phyloP scores from a whole-genome alignment of 2,113 vertebrate genomes.

The Menura novaehollandiae region DNA sequence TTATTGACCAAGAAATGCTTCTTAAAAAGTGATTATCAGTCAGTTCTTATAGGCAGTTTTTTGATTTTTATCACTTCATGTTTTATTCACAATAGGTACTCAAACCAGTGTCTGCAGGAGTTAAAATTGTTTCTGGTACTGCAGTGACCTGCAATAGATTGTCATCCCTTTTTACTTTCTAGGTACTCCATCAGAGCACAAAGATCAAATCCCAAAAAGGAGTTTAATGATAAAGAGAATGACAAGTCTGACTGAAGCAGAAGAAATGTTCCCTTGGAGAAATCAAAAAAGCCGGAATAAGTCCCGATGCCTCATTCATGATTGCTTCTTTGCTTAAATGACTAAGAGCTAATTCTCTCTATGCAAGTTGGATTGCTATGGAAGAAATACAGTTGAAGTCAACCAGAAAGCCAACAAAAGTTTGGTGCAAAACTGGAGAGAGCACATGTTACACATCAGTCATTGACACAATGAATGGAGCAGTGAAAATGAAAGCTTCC shows the following conservation, averaged over 20 bases:
- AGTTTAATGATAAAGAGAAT: background rate
- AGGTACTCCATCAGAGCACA: background rate
- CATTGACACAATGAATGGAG: background rate
- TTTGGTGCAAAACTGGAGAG: background rate
- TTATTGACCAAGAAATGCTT: background rate
- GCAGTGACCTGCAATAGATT: background rate
- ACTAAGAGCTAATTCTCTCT: background rate
- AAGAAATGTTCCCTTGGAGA: background rate
- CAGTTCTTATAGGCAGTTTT: background rate
- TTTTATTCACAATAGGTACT: background rate
- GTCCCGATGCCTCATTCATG: background rate
- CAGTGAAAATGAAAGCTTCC: background rate
- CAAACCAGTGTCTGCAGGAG: background rate
- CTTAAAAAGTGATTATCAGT: background rate
- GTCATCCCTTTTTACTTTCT: background rate
- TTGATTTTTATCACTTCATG: background rate
- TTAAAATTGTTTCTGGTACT: background rate
- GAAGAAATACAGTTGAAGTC: background rate
- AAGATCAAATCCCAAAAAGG: background rate
- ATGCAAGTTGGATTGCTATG: background rate
- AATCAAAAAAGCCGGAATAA: background rate
- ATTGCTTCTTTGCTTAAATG: background rate
- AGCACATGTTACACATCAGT: fast-evolving
- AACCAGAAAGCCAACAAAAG: background rate
- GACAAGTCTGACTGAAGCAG: background rate